Percentiles rank a stretch among this genome's conserved stretches.
Conservation (phyloP, 2,113 vertebrate genomes). For the Microcebus tavaratra region DNA sequence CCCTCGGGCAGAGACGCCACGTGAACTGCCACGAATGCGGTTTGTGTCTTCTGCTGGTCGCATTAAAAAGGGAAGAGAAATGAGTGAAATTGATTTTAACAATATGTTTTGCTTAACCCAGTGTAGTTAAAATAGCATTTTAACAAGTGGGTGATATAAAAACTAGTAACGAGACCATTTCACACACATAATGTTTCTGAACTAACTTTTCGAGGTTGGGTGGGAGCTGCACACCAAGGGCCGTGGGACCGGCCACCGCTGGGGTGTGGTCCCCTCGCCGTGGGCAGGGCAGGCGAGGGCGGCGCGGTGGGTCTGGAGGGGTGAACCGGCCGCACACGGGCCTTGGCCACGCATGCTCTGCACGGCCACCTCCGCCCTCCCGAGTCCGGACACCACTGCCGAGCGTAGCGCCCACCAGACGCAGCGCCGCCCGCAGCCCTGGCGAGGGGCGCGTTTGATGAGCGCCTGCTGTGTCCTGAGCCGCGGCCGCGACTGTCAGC, state of each 20-base stretch:
- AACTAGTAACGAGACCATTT: background rate
- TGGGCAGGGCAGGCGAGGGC: rapidly evolving
- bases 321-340: no score
- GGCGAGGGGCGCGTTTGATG: no score
- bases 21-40: background rate
- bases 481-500: no score
- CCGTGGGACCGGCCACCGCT: no score
- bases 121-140: background rate
- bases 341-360: no score
- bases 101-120: background rate
- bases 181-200: background rate
- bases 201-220: background rate
- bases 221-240: background rate
- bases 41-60: background rate
- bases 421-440: no score
- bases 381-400: slow-evolving; percentile 59
- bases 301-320: background rate
- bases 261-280: rapidly evolving
- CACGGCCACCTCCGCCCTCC: no score
- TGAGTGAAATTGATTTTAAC: background rate
- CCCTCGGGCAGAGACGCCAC: background rate
- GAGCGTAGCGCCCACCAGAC: background rate
- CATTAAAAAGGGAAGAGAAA: background rate
- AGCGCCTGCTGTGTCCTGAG: no score
- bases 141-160: background rate